A percentile compares a stretch with the other conserved stretches of the same genome.
Conservation (phyloP, 2,113 vertebrate genomes). For the Oophaga pumilio region DNA sequence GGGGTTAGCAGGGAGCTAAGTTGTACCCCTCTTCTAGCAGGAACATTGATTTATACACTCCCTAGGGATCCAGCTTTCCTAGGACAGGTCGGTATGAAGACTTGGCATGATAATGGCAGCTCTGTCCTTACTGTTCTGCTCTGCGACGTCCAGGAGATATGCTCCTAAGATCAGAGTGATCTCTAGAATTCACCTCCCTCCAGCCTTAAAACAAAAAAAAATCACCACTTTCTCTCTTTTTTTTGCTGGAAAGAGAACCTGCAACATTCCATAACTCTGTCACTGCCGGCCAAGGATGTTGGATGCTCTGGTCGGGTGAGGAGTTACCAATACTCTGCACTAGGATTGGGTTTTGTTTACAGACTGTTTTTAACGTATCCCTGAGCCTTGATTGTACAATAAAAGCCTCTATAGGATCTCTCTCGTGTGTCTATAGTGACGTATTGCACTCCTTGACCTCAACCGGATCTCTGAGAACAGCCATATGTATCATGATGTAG, state of each 20-base stretch:
- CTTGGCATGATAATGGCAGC: slow-evolving; percentile 13
- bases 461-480: background rate
- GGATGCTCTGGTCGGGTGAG: too few relatives aligned
- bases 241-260: background rate
- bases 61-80: background rate
- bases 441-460: background rate
- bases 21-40: background rate
- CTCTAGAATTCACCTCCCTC: slow-evolving; percentile 20
- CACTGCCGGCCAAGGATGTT: background rate
- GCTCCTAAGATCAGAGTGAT: background rate
- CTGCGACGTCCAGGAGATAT: slow-evolving; percentile 23
- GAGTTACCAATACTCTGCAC: slow-evolving; percentile 41
- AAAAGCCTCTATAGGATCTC: slow-evolving; percentile 21
- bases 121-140: background rate
- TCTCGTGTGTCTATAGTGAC: slow-evolving; percentile 11
- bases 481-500: background rate
- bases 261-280: slow-evolving; percentile 39
- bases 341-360: slow-evolving; percentile 49
- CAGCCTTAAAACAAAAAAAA: slow-evolving; percentile 1
- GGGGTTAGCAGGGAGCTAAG: background rate
- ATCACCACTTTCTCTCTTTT: slow-evolving; percentile 5
- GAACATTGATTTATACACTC: slow-evolving; percentile 5
- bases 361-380: slow-evolving; percentile 37
- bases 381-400: slow-evolving; percentile 50
- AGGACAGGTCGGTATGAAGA: background rate